phyloP scores from a whole-genome alignment of 1,140 invertebrate genomes.

The Oncopodura yosiiana region DNA sequence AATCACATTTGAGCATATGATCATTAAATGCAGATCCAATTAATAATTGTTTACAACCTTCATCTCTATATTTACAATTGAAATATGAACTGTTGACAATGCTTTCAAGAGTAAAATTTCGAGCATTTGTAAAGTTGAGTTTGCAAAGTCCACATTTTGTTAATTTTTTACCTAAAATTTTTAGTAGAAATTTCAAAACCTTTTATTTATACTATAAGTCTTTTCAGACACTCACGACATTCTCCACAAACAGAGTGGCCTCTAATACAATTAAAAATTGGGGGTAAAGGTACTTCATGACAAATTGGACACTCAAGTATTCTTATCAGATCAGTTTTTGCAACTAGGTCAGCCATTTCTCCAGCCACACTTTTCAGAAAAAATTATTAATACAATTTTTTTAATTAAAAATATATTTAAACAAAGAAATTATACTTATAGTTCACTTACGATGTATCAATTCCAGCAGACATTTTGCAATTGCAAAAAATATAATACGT shows the following conservation, averaged over 20 bases:
- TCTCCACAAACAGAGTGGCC: slow-evolving; percentile 23
- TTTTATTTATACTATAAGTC: neutral
- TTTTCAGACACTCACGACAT: too few species aligned
- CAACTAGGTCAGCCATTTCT: neutral
- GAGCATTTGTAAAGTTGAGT: neutral
- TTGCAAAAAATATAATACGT: too few species aligned
- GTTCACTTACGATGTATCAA: too few species aligned
- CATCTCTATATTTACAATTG: neutral
- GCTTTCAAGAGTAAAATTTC: slow-evolving; percentile 7
- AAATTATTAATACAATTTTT: too few species aligned
- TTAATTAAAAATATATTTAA: too few species aligned
- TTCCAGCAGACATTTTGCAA: too few species aligned
- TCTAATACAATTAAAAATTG: slow-evolving; percentile 26
- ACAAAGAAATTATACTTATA: too few species aligned
- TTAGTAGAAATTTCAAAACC: neutral
- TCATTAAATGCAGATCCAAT: too few species aligned
- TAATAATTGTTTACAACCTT: too few species aligned
- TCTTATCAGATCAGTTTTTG: slow-evolving; percentile 4
- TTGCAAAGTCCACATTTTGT: neutral
- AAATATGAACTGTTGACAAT: neutral
- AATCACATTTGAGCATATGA: too few species aligned
- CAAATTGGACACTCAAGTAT: slow-evolving; percentile 30
- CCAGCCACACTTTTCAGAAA: too few species aligned
- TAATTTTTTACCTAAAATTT: too few species aligned
- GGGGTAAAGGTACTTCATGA: slow-evolving; percentile 18